Conservation (phyloP, 2,888 invertebrate species). For the Lycophotia porphyrea region DNA sequence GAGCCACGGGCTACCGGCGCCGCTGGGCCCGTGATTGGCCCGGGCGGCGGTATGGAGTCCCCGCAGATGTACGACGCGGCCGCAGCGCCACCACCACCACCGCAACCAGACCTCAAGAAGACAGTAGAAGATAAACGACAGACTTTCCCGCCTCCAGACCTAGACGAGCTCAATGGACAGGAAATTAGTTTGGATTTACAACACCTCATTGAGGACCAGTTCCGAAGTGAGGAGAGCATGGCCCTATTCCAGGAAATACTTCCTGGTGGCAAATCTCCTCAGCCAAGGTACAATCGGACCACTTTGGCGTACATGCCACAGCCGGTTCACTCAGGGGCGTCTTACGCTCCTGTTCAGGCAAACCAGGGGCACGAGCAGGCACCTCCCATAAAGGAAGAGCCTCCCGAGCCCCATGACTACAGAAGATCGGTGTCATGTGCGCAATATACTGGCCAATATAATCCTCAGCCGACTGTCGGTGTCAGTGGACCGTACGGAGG, state of each 20-base stretch:
- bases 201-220: slow-evolving; percentile 97
- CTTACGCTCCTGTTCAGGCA: slow-evolving; percentile 90
- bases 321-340: slow-evolving; percentile 95
- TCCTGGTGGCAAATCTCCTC: slow-evolving; percentile 89
- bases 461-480: slow-evolving; percentile 85
- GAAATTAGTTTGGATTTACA: slow-evolving; percentile 98
- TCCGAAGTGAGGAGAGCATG: slow-evolving; percentile 93
- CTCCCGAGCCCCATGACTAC: slow-evolving; percentile 94
- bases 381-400: slow-evolving; percentile 96
- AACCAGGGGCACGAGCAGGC: slow-evolving; percentile 91
- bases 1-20: slow-evolving; percentile 87
- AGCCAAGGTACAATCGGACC: slow-evolving; percentile 91
- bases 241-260: slow-evolving; percentile 96
- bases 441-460: slow-evolving; percentile 88
- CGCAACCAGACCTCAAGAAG: slow-evolving; percentile 90
- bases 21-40: slow-evolving; percentile 87
- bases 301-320: slow-evolving; percentile 97
- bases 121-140: slow-evolving; percentile 92
- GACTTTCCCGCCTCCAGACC: slow-evolving; percentile 94
- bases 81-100: slow-evolving; percentile 91
- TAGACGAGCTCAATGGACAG: slow-evolving; percentile 97
- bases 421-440: slow-evolving; percentile 92
- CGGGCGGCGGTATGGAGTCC: slow-evolving; percentile 93
- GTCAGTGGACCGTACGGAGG: slow-evolving; percentile 86
- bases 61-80: slow-evolving; percentile 96